Evolutionary conservation across 2,797 vertebrate genomes (phyloP).

Genomic region (Esox masquinongy): DNA sequence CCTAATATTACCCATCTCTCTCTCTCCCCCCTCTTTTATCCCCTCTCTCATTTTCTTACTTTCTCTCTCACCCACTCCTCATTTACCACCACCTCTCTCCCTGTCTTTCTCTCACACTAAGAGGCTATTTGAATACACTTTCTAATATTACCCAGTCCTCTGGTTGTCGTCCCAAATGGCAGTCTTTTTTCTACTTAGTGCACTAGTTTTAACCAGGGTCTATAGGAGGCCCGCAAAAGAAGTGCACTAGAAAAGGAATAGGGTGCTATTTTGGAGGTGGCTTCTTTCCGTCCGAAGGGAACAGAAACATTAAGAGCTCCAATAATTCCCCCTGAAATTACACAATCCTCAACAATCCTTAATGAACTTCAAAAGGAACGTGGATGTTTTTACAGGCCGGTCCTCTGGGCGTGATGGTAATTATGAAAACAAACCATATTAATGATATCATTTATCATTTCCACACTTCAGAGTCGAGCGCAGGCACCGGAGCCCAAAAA

Average conservation of each 20-base stretch:
- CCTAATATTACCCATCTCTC: no score
- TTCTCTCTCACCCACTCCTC: no score
- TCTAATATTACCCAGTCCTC: slow-evolving; percentile 67
- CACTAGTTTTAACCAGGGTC: neutral
- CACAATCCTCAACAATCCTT: slow-evolving; percentile 41
- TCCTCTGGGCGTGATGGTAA: slow-evolving; percentile 64
- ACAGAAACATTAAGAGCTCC: slow-evolving; percentile 58
- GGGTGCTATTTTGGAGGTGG: neutral
- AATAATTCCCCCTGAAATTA: slow-evolving; percentile 70
- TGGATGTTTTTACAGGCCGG: slow-evolving; percentile 71
- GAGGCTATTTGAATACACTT: slow-evolving; percentile 65
- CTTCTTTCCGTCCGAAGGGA: slow-evolving; percentile 37
- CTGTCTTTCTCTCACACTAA: no score
- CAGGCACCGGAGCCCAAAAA: slow-evolving; percentile 37
- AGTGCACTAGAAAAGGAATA: neutral
- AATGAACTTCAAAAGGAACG: slow-evolving; percentile 71
- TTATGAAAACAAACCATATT: slow-evolving; percentile 76
- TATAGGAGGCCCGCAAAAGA: no score
- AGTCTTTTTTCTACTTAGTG: neutral
- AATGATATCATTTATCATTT: slow-evolving; percentile 77
- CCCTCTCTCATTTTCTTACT: no score
- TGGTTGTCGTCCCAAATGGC: neutral
- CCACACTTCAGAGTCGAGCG: slow-evolving; percentile 50
- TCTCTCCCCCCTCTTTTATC: no score
- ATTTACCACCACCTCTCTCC: no score